Evolutionary conservation across 2,797 vertebrate genomes (phyloP).

Genomic region (Poecilia gillii): DNA sequence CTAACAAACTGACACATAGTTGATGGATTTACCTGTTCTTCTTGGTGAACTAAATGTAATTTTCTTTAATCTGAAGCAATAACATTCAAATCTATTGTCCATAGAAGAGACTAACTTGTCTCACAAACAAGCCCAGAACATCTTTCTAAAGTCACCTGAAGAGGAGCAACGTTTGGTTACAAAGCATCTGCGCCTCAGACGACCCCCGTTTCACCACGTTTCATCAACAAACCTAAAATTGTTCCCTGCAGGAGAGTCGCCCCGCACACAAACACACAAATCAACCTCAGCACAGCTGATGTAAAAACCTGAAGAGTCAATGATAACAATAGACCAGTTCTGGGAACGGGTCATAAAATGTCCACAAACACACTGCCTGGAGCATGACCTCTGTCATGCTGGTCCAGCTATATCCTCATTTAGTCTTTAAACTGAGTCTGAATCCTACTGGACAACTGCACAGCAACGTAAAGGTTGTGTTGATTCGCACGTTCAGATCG

Average conservation of each 20-base stretch:
- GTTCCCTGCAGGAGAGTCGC: background rate
- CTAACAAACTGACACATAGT: background rate
- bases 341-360: background rate
- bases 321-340: background rate
- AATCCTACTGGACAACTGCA: background rate
- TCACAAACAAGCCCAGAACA: background rate
- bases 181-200: background rate
- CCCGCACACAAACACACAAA: background rate
- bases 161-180: background rate
- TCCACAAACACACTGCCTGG: background rate
- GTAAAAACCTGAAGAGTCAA: background rate
- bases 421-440: background rate
- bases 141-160: background rate
- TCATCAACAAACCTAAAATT: conserved; percentile 2
- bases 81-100: background rate
- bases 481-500: background rate
- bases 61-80: background rate
- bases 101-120: background rate
- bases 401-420: background rate
- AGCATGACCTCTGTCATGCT: background rate
- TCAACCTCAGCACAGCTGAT: background rate
- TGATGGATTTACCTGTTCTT: background rate
- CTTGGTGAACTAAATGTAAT: background rate
- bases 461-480: background rate
- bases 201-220: background rate